Evolutionary conservation across 2,888 invertebrate species (phyloP), one percentile per base, ranked within the genome.

Genomic region (Phaedon cochleariae): DNA sequence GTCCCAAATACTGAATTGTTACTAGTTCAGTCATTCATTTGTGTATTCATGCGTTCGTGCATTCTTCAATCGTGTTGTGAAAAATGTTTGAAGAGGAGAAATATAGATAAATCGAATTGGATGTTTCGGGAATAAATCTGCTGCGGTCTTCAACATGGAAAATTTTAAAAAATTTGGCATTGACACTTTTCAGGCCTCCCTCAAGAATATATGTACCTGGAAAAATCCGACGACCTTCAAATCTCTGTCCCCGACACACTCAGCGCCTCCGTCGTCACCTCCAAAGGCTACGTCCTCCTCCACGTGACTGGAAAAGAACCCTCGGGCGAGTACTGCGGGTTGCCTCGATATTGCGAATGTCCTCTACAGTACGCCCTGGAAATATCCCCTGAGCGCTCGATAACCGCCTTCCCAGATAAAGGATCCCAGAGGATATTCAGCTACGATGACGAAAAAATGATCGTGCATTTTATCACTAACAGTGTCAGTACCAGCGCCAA

Each of bases 131-230:
- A n/a, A n/a, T n/a, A n/a, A n/a, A n/a, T n/a, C n/a, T n/a, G n/a
- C n/a, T n/a, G n/a, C n/a, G n/a, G n/a, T n/a, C n/a, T n/a, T n/a
- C n/a, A n/a, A n/a, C n/a, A n/a, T n/a, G n/a, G n/a, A n/a, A n/a
- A n/a, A n/a, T n/a, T n/a, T n/a, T n/a, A n/a, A n/a, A n/a, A n/a
- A n/a, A n/a, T n/a, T n/a, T n/a, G n/a, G n/a, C n/a, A n/a, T n/a
- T n/a, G n/a, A n/a, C n/a, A n/a, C n/a, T n/a, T n/a, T 31, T 20
- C 37, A 82, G 82, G 70, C 61, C 65, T 81, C 58, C 77, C 80
- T 20, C 74, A 69, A 52, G 77, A 80, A 59, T 78, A 76, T 59
- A 73, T 83, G 73, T 83, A 83, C 68, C 73, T 83, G 21, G 82
- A 83, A 71, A 79, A 75, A 66, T 77, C 80, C 2, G 71, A 72